These are phyloP conservation scores for Atta texana DNA, from an alignment of 1,140 invertebrate genomes.

Conservation along the genomic window DNA sequence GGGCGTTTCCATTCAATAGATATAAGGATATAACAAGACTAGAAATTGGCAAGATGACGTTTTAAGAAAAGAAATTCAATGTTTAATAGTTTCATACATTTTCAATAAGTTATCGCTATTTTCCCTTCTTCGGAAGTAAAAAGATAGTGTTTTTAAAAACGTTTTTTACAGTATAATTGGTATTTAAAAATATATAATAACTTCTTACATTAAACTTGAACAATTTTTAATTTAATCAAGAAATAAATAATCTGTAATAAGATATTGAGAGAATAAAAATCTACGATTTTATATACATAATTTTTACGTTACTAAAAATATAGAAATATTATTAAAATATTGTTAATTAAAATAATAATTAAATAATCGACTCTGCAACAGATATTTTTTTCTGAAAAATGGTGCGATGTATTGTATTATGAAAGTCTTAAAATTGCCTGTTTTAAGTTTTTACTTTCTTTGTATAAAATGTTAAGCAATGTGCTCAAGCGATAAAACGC, in stretches of 20 bases:
- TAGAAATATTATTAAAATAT: not conserved
- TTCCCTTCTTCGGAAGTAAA: not conserved
- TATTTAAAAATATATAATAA: not conserved
- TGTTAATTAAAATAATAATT: not conserved
- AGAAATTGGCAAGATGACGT: not conserved
- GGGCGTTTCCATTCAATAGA: slow-evolving; percentile 9
- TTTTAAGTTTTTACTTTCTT: slow-evolving; percentile 17
- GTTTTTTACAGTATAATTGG: not conserved
- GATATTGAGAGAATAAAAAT: not conserved
- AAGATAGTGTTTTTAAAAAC: not conserved
- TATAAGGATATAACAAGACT: slow-evolving; percentile 6
- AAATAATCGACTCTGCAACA: not conserved
- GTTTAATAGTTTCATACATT: not conserved
- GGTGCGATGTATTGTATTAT: not conserved
- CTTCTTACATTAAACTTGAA: not conserved
- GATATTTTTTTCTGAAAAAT: not conserved
- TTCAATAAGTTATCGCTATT: not conserved
- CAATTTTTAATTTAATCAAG: not conserved
- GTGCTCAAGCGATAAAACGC: not conserved
- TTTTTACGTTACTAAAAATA: not conserved
- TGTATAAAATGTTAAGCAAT: slow-evolving; percentile 9
- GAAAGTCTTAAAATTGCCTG: not conserved
- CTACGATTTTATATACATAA: not conserved
- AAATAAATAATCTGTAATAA: not conserved
- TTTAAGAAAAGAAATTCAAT: not conserved